A percentile compares a stretch with the other conserved stretches of the same genome.
Evolutionary conservation across 2,888 invertebrate genomes (phyloP).

Genomic region (Apodemia duryi): DNA sequence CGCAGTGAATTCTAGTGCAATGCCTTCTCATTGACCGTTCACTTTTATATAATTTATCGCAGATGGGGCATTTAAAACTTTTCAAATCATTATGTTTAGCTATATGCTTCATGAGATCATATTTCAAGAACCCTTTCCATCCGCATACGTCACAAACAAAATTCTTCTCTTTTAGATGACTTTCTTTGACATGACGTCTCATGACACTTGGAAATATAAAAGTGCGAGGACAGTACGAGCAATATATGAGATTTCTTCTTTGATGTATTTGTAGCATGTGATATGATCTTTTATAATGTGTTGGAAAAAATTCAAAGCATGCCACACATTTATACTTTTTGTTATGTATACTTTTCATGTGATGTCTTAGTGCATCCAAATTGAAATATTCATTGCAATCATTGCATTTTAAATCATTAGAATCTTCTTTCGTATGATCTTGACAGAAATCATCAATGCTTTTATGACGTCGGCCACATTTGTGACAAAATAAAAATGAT

Average conservation of each 20-base stretch:
- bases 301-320: slow-evolving; percentile 32
- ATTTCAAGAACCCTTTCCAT: slow-evolving; percentile 36
- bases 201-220: slow-evolving; percentile 34
- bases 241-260: slow-evolving; percentile 28
- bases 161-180: slow-evolving; percentile 44
- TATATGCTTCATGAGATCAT: slow-evolving; percentile 38
- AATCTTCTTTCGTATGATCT: slow-evolving; percentile 42
- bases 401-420: slow-evolving; percentile 29
- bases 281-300: slow-evolving; percentile 31
- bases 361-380: slow-evolving; percentile 27
- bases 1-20: slow-evolving; percentile 37
- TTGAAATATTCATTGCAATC: slow-evolving; percentile 29
- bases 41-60: slow-evolving; percentile 42
- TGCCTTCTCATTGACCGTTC: slow-evolving; percentile 41
- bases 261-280: slow-evolving; percentile 35
- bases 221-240: slow-evolving; percentile 31
- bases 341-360: slow-evolving; percentile 33
- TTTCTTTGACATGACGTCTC: slow-evolving; percentile 39
- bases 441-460: slow-evolving; percentile 44
- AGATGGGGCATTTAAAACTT: slow-evolving; percentile 38
- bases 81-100: slow-evolving; percentile 40
- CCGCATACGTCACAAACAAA: slow-evolving; percentile 43
- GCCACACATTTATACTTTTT: slow-evolving; percentile 32
- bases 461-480: slow-evolving; percentile 57
- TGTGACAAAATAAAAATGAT: slow-evolving; percentile 40